These are phyloP conservation scores for Ladona fulva DNA, from an alignment of 1,140 invertebrate genomes.

Conservation along the genomic window DNA sequence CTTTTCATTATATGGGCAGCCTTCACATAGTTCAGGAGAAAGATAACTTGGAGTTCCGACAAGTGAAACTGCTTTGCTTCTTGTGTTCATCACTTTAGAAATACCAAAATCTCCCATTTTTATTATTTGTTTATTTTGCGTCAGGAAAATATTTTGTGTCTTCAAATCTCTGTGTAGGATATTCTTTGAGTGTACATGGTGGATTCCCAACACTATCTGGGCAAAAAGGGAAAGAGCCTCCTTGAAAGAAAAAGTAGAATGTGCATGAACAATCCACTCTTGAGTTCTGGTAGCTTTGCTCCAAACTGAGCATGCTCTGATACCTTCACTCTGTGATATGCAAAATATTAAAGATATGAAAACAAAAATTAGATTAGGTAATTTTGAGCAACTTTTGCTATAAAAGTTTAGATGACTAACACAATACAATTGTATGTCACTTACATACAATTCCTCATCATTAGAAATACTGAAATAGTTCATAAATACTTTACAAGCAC, in stretches of 20 bases:
- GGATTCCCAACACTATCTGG: conserved; percentile 59
- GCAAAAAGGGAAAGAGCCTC: conserved; percentile 43
- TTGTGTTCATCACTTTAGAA: conserved; percentile 45
- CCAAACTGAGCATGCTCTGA: no score
- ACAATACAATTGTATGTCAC: no score
- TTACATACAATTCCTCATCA: no score
- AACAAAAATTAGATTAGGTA: no score
- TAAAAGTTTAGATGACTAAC: no score
- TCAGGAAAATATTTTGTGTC: conserved; percentile 63
- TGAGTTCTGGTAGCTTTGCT: no score
- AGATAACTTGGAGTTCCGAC: conserved; percentile 80
- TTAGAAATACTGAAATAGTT: no score
- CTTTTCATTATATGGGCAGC: conserved; percentile 60
- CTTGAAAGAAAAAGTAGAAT: conserved; percentile 31
- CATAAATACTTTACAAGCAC: no score
- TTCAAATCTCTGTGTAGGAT: conserved; percentile 69
- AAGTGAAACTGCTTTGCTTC: conserved; percentile 47
- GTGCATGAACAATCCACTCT: no score
- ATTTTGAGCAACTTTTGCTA: no score
- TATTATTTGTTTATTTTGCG: conserved; percentile 47
- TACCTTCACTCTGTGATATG: no score
- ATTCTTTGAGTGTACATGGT: conserved; percentile 60
- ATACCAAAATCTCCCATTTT: conserved; percentile 76
- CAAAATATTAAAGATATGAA: no score
- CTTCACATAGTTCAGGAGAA: conserved; percentile 74